Evolutionary conservation across 2,113 vertebrate species (phyloP).

Genomic region (Vireo altiloquus): DNA sequence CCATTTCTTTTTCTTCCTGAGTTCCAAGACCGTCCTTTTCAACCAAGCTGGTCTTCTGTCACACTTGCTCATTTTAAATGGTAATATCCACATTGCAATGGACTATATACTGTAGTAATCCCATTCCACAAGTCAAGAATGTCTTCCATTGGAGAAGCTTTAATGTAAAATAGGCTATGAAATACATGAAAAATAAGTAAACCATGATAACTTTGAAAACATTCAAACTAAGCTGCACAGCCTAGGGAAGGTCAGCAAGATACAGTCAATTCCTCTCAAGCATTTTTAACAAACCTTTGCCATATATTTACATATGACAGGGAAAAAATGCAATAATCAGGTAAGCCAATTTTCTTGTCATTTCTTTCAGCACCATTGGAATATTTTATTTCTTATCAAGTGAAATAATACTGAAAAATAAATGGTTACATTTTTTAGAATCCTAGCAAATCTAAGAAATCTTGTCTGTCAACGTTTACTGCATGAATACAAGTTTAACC

Average conservation of each 20-base stretch:
- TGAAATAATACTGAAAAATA: neutral
- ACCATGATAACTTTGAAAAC: neutral
- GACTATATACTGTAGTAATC: neutral
- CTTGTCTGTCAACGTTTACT: neutral
- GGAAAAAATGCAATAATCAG: neutral
- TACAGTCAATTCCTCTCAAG: neutral
- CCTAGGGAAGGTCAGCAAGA: neutral
- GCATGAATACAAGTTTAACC: neutral
- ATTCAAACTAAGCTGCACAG: neutral
- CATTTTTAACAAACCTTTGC: neutral
- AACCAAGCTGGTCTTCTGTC: neutral
- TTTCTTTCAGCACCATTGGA: neutral
- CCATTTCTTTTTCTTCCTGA: neutral
- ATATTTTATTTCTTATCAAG: neutral
- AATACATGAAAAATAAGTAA: neutral
- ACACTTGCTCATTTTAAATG: neutral
- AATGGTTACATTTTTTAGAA: neutral
- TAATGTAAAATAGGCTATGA: neutral
- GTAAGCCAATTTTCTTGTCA: neutral
- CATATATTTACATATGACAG: neutral
- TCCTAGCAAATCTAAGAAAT: neutral
- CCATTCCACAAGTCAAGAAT: neutral
- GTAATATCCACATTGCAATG: neutral
- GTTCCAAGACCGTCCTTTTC: neutral
- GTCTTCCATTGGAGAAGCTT: neutral